These are phyloP conservation scores for Parotocinclus haroldoi DNA, from an alignment of 2,797 vertebrate species.

Conservation along the genomic window DNA sequence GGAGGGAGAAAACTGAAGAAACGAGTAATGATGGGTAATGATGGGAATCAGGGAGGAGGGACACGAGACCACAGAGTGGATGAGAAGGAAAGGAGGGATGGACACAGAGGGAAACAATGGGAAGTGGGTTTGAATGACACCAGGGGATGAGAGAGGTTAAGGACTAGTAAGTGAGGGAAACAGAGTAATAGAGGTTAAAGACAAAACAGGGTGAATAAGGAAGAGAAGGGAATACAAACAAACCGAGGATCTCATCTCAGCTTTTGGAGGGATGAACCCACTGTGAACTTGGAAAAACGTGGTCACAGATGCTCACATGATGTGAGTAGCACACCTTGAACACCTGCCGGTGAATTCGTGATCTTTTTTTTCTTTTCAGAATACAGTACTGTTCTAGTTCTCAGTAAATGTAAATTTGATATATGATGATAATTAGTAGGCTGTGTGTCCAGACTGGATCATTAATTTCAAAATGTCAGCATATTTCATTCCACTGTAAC, in stretches of 20 bases:
- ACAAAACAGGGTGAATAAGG: slow-evolving; percentile 1
- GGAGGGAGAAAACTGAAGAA: too few species aligned
- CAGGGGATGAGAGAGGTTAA: background rate
- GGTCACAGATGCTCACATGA: slow-evolving; percentile 12
- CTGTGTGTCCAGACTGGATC: too few species aligned
- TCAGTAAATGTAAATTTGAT: too few species aligned
- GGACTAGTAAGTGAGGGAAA: slow-evolving; percentile 13
- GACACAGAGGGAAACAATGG: background rate
- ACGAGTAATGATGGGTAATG: background rate
- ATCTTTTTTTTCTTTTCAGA: too few species aligned
- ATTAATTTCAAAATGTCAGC: too few species aligned
- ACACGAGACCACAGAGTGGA: background rate
- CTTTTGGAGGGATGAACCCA: slow-evolving; percentile 6
- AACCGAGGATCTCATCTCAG: slow-evolving; percentile 14
- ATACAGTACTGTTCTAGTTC: too few species aligned
- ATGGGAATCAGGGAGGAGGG: background rate
- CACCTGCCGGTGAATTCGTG: background rate
- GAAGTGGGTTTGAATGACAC: background rate
- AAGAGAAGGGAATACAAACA: slow-evolving; percentile 32
- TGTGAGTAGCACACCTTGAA: slow-evolving; percentile 18
- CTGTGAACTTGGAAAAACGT: background rate
- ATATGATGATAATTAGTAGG: too few species aligned
- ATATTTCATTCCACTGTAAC: too few species aligned
- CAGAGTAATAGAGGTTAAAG: slow-evolving; percentile 17
- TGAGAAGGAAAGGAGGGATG: background rate